phyloP scores from a whole-genome alignment of 2,113 vertebrate genomes.

The Eretmochelys imbricata region DNA sequence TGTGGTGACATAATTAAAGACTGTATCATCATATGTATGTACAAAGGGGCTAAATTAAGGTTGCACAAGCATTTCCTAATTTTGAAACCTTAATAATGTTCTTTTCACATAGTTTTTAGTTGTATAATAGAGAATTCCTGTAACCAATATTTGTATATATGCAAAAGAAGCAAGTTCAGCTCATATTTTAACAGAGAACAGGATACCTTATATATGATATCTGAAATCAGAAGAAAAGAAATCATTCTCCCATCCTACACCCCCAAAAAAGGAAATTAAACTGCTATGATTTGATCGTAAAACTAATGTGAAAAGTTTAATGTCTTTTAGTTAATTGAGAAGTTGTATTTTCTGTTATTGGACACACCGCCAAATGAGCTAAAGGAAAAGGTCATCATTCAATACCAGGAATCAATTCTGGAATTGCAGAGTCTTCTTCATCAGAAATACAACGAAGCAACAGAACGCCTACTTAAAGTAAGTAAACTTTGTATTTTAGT shows the following conservation, averaged over 20 bases:
- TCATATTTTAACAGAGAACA: not conserved
- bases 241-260: not conserved
- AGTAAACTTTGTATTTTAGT: not conserved
- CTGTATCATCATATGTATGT: not conserved
- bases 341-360: constrained; percentile 82
- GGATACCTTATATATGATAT: not conserved
- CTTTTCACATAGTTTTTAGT: not conserved
- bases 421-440: constrained; percentile 83
- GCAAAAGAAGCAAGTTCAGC: not conserved
- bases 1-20: not conserved
- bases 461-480: constrained; percentile 88
- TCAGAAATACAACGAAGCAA: constrained; percentile 79
- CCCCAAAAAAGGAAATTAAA: not conserved
- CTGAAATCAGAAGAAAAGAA: not conserved
- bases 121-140: not conserved
- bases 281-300: not conserved
- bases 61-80: not conserved
- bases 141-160: not conserved
- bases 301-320: not conserved
- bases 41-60: not conserved
- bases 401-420: constrained; percentile 79
- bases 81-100: not conserved
- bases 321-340: constrained; percentile 84
- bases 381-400: constrained; percentile 20
- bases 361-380: constrained; percentile 73